Evolutionary conservation across 2,888 invertebrate genomes (phyloP).

Genomic region (Tetrapedia diversipes): DNA sequence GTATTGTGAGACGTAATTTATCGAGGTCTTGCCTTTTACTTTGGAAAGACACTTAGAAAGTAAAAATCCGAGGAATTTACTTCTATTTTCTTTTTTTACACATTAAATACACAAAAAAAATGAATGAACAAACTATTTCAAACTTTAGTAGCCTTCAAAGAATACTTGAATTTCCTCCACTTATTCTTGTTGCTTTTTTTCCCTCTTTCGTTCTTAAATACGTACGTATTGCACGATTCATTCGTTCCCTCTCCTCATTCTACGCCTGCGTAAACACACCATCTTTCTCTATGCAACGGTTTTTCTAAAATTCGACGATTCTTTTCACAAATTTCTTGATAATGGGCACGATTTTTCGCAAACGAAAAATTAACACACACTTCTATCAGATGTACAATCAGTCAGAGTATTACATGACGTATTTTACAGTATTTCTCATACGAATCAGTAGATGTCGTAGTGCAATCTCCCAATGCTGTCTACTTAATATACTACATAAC

Average conservation of each 20-base stretch:
- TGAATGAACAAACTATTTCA: conserved; percentile 29
- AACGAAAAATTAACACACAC: conserved; percentile 14
- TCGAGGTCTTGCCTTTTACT: not conserved
- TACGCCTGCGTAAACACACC: conserved; percentile 6
- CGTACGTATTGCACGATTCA: conserved; percentile 2
- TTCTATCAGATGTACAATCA: conserved; percentile 1
- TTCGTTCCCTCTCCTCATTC: not conserved
- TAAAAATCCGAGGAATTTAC: not conserved
- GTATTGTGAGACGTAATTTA: conserved; percentile 22
- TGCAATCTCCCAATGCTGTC: conserved; percentile 4
- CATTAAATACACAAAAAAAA: not conserved
- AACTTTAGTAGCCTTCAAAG: not conserved
- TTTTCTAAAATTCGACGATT: conserved; percentile 5
- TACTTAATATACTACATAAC: conserved; percentile 28
- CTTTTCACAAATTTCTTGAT: not conserved
- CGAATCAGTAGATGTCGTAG: conserved; percentile 34
- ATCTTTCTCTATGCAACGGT: not conserved
- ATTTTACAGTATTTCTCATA: conserved; percentile 10
- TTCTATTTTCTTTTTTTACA: not conserved
- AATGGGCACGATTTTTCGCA: not conserved
- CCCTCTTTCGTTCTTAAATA: conserved; percentile 22
- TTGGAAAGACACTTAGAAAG: not conserved
- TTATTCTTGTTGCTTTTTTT: conserved; percentile 38
- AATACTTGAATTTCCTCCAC: conserved; percentile 36
- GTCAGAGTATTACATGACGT: conserved; percentile 1